These are phyloP conservation scores for Crematogaster levior DNA, from an alignment of 2,888 invertebrate species.

Conservation along the genomic window DNA sequence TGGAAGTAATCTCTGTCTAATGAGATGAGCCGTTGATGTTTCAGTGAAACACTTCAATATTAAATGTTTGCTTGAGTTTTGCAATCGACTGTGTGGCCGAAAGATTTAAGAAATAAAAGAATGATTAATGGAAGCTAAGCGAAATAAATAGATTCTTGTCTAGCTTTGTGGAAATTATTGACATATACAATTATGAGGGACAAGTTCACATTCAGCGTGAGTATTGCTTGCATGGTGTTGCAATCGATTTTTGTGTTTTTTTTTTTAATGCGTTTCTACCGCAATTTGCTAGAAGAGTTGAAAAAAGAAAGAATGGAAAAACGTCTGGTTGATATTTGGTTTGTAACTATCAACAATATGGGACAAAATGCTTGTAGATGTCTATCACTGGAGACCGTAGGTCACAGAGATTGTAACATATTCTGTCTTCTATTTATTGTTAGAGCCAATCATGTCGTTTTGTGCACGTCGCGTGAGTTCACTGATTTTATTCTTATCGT, in stretches of 20 bases:
- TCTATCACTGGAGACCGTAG: not conserved
- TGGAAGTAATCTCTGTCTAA: not conserved
- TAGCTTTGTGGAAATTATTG: not conserved
- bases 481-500: not conserved
- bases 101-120: not conserved
- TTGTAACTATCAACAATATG: not conserved
- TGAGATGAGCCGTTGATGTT: not conserved
- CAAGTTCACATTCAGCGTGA: slow-evolving; percentile 78
- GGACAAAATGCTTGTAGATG: not conserved
- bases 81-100: not conserved
- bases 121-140: not conserved
- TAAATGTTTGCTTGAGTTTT: not conserved
- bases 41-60: not conserved
- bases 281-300: not conserved
- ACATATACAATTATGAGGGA: slow-evolving; percentile 77
- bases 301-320: not conserved
- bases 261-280: not conserved
- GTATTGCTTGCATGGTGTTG: slow-evolving; percentile 54
- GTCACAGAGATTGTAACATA: slow-evolving; percentile 10
- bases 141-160: not conserved
- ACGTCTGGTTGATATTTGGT: not conserved
- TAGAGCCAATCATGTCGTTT: slow-evolving; percentile 14
- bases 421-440: slow-evolving; percentile 34
- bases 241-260: not conserved
- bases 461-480: not conserved